Conservation (phyloP, 2,888 invertebrate genomes). For the Ditula angustiorana region DNA sequence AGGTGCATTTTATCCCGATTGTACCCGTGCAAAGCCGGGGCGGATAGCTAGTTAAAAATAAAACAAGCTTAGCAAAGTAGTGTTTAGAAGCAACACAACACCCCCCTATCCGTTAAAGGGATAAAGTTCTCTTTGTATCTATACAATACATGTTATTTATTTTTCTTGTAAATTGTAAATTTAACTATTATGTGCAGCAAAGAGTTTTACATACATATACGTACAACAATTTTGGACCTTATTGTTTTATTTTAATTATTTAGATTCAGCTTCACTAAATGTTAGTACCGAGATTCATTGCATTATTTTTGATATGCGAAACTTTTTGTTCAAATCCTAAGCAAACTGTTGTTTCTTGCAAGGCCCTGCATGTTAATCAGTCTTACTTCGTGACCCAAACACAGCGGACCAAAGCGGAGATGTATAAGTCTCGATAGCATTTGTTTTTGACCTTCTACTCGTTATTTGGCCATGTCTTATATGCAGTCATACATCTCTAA, state of each 20-base stretch:
- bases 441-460: conserved; percentile 22
- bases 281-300: background rate
- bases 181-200: no score
- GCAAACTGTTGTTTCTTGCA: conserved; percentile 1
- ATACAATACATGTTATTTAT: no score
- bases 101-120: no score
- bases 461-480: conserved; percentile 17
- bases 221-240: background rate
- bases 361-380: conserved; percentile 1
- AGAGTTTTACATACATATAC: no score
- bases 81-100: no score
- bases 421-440: background rate
- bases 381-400: background rate
- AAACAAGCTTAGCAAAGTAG: no score
- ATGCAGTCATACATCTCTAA: conserved; percentile 18
- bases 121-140: no score
- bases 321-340: background rate
- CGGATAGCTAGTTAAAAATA: no score
- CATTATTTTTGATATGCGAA: background rate
- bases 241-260: background rate
- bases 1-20: no score
- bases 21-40: no score
- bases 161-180: no score
- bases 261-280: background rate
- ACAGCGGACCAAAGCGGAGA: no score